Evolutionary conservation across 2,113 vertebrate genomes (phyloP).

Genomic region (rabbit (Oryctolagus cuniculus)): DNA sequence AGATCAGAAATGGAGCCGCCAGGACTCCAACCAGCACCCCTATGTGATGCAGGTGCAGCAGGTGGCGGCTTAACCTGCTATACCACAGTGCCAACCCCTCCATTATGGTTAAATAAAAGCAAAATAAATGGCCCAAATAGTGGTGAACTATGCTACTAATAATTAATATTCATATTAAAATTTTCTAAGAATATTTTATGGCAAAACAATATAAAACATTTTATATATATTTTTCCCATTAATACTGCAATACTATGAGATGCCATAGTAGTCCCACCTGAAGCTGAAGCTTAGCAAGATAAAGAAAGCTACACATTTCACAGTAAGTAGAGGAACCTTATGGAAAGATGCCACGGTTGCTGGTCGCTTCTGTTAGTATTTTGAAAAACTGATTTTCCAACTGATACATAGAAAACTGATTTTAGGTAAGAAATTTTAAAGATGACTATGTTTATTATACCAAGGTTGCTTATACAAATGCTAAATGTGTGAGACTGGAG

Average conservation of each 20-base stretch:
- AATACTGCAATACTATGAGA: not conserved
- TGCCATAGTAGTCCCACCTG: not conserved
- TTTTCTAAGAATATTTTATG: slow-evolving; percentile 45
- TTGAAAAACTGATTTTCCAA: not conserved
- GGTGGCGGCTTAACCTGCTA: too few relatives aligned
- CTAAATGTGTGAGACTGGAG: not conserved
- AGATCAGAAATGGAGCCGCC: too few relatives aligned
- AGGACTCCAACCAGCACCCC: too few relatives aligned
- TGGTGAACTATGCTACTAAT: not conserved
- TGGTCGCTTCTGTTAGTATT: not conserved
- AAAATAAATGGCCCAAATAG: slow-evolving; percentile 15
- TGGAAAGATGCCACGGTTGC: not conserved
- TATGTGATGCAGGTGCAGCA: too few relatives aligned
- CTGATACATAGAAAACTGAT: not conserved
- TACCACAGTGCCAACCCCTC: too few relatives aligned
- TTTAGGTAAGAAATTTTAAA: not conserved
- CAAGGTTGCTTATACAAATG: not conserved
- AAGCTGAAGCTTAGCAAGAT: slow-evolving; percentile 37
- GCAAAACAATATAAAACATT: not conserved
- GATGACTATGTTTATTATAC: not conserved
- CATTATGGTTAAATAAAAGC: not conserved
- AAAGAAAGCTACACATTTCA: not conserved
- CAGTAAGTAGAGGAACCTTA: slow-evolving; percentile 3
- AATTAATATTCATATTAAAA: slow-evolving; percentile 38
- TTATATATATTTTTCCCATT: not conserved